phyloP scores from a whole-genome alignment of 2,888 invertebrate genomes.

The Scrobipalpa atriplicella region DNA sequence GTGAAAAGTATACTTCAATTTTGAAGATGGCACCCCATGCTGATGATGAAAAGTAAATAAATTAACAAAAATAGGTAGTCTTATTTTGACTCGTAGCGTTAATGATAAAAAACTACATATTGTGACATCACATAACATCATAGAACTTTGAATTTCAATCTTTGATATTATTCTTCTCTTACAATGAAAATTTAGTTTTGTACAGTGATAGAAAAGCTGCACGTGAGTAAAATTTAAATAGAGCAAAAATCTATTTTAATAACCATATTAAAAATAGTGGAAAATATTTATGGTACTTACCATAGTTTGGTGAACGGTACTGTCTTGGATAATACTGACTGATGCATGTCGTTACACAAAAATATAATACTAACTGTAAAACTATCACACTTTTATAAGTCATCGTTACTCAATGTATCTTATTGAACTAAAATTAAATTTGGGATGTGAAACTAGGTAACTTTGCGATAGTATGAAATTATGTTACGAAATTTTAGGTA shows the following conservation, averaged over 20 bases:
- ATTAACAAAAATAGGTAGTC: no score
- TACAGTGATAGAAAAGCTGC: no score
- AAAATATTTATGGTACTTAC: not conserved
- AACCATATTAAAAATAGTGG: not conserved
- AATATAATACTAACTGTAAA: conserved; percentile 32
- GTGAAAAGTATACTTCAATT: no score
- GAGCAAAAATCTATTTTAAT: not conserved
- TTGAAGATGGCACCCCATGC: no score
- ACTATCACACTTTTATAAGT: conserved; percentile 34
- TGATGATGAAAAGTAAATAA: no score
- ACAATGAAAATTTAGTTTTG: no score
- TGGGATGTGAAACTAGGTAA: conserved; percentile 10
- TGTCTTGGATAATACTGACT: not conserved
- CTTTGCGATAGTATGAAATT: conserved; percentile 8
- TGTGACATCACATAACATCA: no score
- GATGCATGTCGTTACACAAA: conserved; percentile 31
- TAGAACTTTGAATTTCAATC: no score
- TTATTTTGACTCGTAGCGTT: no score
- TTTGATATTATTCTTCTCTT: no score
- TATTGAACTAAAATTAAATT: not conserved
- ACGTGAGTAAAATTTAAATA: no score
- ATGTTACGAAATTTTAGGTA: not conserved
- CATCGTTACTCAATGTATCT: conserved; percentile 35
- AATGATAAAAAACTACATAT: no score
- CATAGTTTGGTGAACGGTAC: not conserved